Percentiles rank a stretch among this genome's conserved stretches.
Conservation (phyloP, 2,888 invertebrate genomes). For the Ashinkailepas kermadecensis region DNA sequence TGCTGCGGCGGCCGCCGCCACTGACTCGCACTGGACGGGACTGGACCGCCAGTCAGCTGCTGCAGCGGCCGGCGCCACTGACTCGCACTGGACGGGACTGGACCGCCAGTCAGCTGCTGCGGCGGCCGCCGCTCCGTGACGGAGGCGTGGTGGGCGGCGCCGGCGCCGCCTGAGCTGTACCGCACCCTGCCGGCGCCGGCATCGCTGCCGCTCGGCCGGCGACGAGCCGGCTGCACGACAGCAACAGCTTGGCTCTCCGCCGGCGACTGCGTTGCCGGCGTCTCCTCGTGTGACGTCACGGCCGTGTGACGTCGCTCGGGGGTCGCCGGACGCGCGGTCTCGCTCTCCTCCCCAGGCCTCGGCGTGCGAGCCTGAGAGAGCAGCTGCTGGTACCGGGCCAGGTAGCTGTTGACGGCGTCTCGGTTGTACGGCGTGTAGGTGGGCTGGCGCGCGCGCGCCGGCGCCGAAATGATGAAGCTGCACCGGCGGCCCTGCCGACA, state of each 20-base stretch:
- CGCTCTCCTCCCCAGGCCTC: neutral
- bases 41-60: too few relatives aligned
- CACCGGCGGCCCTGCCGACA: neutral
- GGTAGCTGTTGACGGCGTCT: neutral
- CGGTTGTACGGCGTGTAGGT: neutral
- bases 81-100: too few relatives aligned
- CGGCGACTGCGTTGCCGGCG: neutral
- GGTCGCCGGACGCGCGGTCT: neutral
- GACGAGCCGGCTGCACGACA: neutral
- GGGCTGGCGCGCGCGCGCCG: neutral
- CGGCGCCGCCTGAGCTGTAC: too few relatives aligned
- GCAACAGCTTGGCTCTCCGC: neutral
- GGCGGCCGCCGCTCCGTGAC: too few relatives aligned
- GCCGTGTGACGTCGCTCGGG: neutral
- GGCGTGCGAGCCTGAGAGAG: neutral
- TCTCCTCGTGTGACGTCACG: neutral
- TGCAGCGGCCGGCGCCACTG: too few relatives aligned
- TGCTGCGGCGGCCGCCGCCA: too few relatives aligned
- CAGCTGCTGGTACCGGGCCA: neutral
- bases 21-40: too few relatives aligned
- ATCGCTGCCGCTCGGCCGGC: too few relatives aligned
- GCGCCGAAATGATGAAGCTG: constrained; percentile 2
- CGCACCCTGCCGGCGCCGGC: neutral
- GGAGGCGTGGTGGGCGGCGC: neutral
- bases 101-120: too few relatives aligned